These are phyloP conservation scores for Uloborus diversus DNA, from an alignment of 1,140 invertebrate genomes.

Conservation along the genomic window DNA sequence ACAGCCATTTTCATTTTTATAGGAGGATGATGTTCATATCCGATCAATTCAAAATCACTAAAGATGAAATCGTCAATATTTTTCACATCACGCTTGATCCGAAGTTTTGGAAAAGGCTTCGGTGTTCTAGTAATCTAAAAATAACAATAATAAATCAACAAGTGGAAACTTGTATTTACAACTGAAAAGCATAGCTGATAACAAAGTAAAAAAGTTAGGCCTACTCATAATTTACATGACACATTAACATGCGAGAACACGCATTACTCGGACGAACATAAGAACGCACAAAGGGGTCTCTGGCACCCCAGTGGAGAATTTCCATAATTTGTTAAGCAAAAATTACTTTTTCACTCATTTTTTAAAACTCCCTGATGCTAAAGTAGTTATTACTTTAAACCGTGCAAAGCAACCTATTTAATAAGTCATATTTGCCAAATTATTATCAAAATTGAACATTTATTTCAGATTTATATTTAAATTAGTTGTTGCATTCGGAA, in stretches of 20 bases:
- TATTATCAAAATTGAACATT: too few relatives aligned
- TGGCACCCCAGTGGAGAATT: neutral
- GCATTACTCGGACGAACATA: too few relatives aligned
- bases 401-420: too few relatives aligned
- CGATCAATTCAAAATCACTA: constrained; percentile 88
- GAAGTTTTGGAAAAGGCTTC: constrained; percentile 82
- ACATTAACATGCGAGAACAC: neutral
- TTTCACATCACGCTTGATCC: constrained; percentile 75
- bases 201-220: neutral
- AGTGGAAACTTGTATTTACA: too few relatives aligned
- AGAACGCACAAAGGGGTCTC: neutral
- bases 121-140: constrained; percentile 77
- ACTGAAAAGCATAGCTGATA: too few relatives aligned
- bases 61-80: constrained; percentile 90
- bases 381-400: too few relatives aligned
- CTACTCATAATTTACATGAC: constrained; percentile 27
- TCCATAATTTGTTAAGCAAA: neutral
- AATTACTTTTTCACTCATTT: too few relatives aligned
- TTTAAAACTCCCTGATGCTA: too few relatives aligned
- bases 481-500: too few relatives aligned
- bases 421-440: too few relatives aligned
- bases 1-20: constrained; percentile 98
- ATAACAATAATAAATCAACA: too few relatives aligned
- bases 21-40: constrained; percentile 90
- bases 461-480: too few relatives aligned